Base-by-base conservation (phyloP, 2,113 vertebrate genomes). In the Glaucidium brasilianum region DNA sequence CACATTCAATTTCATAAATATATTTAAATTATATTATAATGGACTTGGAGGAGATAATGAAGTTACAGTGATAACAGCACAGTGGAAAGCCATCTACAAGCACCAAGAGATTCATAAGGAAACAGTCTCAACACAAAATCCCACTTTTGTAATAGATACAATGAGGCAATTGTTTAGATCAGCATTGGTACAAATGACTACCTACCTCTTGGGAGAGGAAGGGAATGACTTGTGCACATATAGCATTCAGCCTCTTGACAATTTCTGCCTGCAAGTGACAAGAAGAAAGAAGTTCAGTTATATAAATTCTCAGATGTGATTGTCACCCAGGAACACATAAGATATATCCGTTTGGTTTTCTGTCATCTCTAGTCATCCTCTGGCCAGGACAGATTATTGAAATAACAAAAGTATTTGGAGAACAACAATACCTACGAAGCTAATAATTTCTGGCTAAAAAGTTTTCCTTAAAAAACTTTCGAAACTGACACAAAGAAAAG, bases 151-250 rank as follows among this genome's bases (percentile, higher is more conserved):
- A 96, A 96, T 43, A 96, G 80, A 80, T 91, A 85, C 3, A 4
- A 90, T 72, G 85, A 79, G 56, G 53, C 71, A 97, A 93, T 72
- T 8, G 1, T 81, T 95, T 58, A 96, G 76, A 66, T 76, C 47
- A 95, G 56, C 59, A 86, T 21, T 58, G 43, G 35, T 85, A 77
- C 77, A 95, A 98, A 96, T 56, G 53, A 92, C 79, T 69, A 85
- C 86, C 98, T 99, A 99, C 99, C 99, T 99, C 99, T 96, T 99
- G 99, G 97, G 99, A 99, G 97, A 99, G 98, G 98, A 99, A 99
- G 73, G 99, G 99, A 98, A 99, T 99, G 98, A 99, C 99, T 98
- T 99, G 99, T 86, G 99, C 99, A 96, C 99, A 99, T 98, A 99
- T 99, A 96, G 99, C 99, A n/a, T 99, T 99, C 98, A 99, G 98